Evolutionary conservation across 2,888 invertebrate genomes (phyloP), one percentile per base, ranked within the genome.

Genomic region (Mystacides longicornis): DNA sequence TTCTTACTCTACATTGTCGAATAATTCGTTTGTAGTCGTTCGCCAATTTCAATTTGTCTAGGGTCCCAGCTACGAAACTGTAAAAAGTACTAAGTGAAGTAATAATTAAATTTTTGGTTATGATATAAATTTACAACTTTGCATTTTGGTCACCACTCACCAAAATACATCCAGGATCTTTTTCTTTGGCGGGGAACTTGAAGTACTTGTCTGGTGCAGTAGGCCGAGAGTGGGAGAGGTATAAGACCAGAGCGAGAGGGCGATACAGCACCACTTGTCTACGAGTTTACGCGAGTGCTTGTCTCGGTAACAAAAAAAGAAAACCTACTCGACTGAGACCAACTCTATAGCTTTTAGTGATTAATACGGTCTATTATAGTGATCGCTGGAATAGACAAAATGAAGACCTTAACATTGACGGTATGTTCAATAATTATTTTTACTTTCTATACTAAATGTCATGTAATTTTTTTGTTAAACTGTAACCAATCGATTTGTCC

Each of bases 181-280:
- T n/a, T 37, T 3, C 16, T 37, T 37, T 37, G 14, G 37, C 37
- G 37, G 37, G 37, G 37, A 14, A 37, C 16, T n/a, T 3, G 3
- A 14, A n/a, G 37, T 37, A n/a, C n/a, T n/a, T n/a, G n/a, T n/a
- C n/a, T n/a, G n/a, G 37, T 37, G 37, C 37, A 37, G 7, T 27
- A 11, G 16, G 5, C 20, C 20, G 9, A 45, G 23, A 53, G 60
- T 43, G 58, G 60, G 60, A 54, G 56, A 23, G 42, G 54, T 58
- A 60, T 60, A 60, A 56, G 54, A 52, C 23, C 51, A 21, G 52
- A 56, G 56, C 50, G 58, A 60, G 58, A 54, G 58, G 56, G 56
- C 49, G 23, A 47, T 23, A 52, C 54, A 37, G 37, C 37, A 48
- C 51, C 56, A 56, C 57, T 57, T 49, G 23, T 16, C 31, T 52